These are phyloP conservation scores for Psilanteris sp. DNA, from an alignment of 1,140 invertebrate genomes.

Conservation along the genomic window DNA sequence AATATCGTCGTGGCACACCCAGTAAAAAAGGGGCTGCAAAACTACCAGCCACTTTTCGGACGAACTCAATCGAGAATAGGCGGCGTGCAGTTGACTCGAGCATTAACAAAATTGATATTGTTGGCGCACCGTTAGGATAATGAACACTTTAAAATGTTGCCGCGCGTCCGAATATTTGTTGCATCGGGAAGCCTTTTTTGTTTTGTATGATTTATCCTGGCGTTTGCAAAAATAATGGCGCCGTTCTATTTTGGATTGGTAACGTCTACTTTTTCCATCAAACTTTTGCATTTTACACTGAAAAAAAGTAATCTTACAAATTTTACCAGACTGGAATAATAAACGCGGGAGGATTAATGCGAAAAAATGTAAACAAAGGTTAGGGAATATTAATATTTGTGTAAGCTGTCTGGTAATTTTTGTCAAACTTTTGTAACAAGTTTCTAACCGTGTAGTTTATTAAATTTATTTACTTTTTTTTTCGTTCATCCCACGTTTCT, in stretches of 20 bases:
- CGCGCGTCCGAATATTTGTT: slow-evolving; percentile 8
- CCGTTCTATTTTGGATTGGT: slow-evolving; percentile 11
- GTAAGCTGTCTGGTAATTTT: too few relatives aligned
- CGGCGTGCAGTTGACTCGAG: slow-evolving; percentile 25
- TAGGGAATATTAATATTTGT: too few relatives aligned
- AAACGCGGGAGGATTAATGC: too few relatives aligned
- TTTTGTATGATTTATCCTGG: slow-evolving; percentile 25
- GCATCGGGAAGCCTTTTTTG: slow-evolving; percentile 21
- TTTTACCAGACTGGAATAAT: too few relatives aligned
- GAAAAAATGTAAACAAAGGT: too few relatives aligned
- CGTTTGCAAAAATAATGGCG: slow-evolving; percentile 27
- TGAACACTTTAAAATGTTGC: slow-evolving; percentile 21
- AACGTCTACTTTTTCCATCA: too few relatives aligned
- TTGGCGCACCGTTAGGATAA: slow-evolving; percentile 30
- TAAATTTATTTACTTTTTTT: too few relatives aligned
- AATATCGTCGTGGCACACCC: slow-evolving; percentile 21
- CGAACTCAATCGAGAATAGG: slow-evolving; percentile 33
- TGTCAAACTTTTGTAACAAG: too few relatives aligned
- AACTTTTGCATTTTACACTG: too few relatives aligned
- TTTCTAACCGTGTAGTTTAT: too few relatives aligned
- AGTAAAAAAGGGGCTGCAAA: slow-evolving; percentile 10
- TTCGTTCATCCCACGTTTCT: too few relatives aligned
- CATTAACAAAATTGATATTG: slow-evolving; percentile 47
- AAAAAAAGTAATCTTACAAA: too few relatives aligned
- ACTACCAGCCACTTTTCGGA: slow-evolving; percentile 18